Conservation (phyloP, 1,140 invertebrate species). For the Magallana angulata region DNA sequence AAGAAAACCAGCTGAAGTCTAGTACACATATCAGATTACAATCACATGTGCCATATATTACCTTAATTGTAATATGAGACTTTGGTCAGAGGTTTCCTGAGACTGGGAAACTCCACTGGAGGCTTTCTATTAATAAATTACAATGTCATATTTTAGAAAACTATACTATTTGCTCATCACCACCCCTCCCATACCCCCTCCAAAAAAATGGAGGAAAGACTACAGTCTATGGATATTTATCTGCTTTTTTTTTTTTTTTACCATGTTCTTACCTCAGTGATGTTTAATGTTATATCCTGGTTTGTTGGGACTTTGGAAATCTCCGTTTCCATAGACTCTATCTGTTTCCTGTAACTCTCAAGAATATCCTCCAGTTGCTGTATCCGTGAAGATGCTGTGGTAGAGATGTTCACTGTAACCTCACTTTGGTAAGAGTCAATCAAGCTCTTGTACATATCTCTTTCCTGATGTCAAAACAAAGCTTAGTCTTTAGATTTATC, state of each 20-base stretch:
- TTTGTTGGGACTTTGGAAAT: slow-evolving; percentile 65
- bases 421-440: slow-evolving; percentile 91
- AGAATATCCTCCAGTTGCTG: slow-evolving; percentile 85
- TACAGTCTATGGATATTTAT: too few relatives aligned
- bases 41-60: not conserved
- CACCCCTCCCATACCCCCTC: too few relatives aligned
- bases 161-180: too few relatives aligned
- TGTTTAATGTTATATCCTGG: not conserved
- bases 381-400: slow-evolving; percentile 79
- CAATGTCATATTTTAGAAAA: too few relatives aligned
- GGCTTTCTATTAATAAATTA: not conserved
- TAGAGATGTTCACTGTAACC: slow-evolving; percentile 80
- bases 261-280: too few relatives aligned
- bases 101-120: not conserved
- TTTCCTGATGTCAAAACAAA: slow-evolving; percentile 66
- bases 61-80: not conserved
- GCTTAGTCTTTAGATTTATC: not conserved
- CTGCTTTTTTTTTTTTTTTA: too few relatives aligned
- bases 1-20: too few relatives aligned
- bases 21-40: not conserved
- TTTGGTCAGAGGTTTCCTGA: not conserved
- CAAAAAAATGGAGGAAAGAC: too few relatives aligned
- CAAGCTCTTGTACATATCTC: slow-evolving; percentile 88
- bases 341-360: slow-evolving; percentile 85
- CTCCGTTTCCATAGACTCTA: slow-evolving; percentile 85